Conservation (phyloP, 1,140 invertebrate genomes). For the Nebria ingens region DNA sequence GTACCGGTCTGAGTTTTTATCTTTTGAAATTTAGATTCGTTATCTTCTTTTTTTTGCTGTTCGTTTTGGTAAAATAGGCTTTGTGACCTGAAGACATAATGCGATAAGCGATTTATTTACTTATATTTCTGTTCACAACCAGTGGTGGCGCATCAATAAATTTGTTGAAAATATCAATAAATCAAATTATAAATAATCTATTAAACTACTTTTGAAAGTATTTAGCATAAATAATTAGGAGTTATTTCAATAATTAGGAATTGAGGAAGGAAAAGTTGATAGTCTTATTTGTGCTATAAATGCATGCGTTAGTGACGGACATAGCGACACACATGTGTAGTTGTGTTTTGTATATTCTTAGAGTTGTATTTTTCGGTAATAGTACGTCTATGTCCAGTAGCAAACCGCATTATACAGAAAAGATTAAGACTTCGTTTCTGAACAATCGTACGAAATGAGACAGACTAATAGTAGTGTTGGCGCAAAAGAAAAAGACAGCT, state of each 20-base stretch:
- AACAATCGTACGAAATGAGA: background rate
- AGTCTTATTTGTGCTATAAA: background rate
- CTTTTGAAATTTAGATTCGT: slow-evolving; percentile 4
- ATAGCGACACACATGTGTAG: background rate
- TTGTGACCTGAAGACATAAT: background rate
- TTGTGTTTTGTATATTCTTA: background rate
- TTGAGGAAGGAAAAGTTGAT: background rate
- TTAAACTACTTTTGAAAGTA: no score
- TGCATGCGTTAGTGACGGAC: background rate
- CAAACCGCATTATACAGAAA: background rate
- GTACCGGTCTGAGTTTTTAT: background rate
- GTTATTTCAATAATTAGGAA: background rate
- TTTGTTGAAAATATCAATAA: no score
- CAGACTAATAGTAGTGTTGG: background rate
- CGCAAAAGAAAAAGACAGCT: background rate
- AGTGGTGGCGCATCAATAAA: background rate
- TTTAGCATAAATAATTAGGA: background rate
- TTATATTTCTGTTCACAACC: no score
- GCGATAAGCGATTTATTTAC: no score
- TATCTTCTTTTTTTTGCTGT: background rate
- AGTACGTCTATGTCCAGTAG: background rate
- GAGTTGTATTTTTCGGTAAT: background rate
- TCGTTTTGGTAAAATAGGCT: background rate
- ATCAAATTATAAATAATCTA: background rate
- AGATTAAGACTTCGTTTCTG: slow-evolving; percentile 3